phyloP scores from a whole-genome alignment of 2,113 vertebrate species.

The Rhinopithecus roxellana region DNA sequence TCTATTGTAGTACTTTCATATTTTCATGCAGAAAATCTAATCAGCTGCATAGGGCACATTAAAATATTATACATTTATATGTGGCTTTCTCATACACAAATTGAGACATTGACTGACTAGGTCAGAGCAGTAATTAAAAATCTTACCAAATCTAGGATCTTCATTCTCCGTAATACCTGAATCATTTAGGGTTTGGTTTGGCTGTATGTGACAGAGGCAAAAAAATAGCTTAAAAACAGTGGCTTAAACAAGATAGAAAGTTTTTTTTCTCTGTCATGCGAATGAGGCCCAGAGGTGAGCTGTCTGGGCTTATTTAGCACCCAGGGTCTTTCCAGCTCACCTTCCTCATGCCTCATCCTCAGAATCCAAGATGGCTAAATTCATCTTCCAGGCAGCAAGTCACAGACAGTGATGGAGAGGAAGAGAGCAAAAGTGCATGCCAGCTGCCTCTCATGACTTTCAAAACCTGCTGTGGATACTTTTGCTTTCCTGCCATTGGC shows the following conservation, averaged over 20 bases:
- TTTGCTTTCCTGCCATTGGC: conserved; percentile 57
- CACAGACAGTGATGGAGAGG: neutral
- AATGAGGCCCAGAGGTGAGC: neutral
- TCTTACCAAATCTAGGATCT: conserved; percentile 30
- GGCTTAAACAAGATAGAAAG: neutral
- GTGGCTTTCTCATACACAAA: conserved; percentile 16
- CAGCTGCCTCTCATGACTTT: neutral
- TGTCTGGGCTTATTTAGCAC: neutral
- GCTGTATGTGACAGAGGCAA: neutral
- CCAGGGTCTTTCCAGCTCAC: fast-evolving
- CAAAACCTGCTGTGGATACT: neutral
- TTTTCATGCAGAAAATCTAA: conserved; percentile 53
- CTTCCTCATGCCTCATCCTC: neutral
- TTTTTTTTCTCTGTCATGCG: neutral
- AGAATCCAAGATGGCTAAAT: neutral
- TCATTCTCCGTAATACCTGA: neutral
- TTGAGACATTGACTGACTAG: neutral
- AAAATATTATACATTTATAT: neutral
- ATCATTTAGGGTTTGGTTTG: neutral
- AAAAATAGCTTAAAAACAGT: neutral
- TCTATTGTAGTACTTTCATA: neutral
- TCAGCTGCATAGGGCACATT: neutral
- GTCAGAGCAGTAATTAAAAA: conserved; percentile 18
- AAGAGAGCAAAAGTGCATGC: neutral
- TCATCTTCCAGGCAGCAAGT: neutral